Conservation (phyloP, 2,113 vertebrate genomes). For the Petromus typicus region DNA sequence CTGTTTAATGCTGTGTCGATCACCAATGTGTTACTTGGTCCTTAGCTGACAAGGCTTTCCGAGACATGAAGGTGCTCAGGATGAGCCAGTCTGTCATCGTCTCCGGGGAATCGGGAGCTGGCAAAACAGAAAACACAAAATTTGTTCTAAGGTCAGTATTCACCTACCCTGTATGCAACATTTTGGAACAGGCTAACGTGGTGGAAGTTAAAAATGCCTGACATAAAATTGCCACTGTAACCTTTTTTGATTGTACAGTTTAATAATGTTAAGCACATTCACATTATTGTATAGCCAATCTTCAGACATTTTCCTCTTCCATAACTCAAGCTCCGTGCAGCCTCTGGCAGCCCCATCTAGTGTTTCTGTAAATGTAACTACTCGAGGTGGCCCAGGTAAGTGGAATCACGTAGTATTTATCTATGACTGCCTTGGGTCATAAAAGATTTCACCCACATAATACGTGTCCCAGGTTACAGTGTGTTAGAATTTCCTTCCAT, state of each 20-base stretch:
- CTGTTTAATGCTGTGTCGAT: background rate
- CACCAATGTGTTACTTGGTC: conserved; percentile 56
- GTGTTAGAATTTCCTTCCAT: background rate
- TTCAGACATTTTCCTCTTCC: background rate
- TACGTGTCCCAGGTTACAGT: background rate
- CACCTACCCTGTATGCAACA: background rate
- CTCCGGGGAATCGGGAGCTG: conserved; percentile 98
- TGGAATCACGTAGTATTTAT: background rate
- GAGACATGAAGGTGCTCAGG: conserved; percentile 98
- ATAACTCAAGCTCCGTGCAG: background rate
- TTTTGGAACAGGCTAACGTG: conserved; percentile 35
- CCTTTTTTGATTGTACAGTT: background rate
- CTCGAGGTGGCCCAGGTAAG: background rate
- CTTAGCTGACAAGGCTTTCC: conserved; percentile 97
- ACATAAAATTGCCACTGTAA: background rate
- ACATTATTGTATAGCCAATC: background rate
- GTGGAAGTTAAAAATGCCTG: background rate
- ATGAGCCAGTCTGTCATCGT: conserved; percentile 99
- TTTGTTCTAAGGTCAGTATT: conserved; percentile 95
- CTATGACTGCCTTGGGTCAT: background rate
- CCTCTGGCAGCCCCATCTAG: background rate
- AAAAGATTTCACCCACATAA: background rate
- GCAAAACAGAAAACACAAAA: conserved; percentile 99
- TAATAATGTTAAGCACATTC: background rate
- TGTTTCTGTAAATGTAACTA: background rate